phyloP scores from a whole-genome alignment of 2,113 vertebrate genomes.

The Labrus mixtus region DNA sequence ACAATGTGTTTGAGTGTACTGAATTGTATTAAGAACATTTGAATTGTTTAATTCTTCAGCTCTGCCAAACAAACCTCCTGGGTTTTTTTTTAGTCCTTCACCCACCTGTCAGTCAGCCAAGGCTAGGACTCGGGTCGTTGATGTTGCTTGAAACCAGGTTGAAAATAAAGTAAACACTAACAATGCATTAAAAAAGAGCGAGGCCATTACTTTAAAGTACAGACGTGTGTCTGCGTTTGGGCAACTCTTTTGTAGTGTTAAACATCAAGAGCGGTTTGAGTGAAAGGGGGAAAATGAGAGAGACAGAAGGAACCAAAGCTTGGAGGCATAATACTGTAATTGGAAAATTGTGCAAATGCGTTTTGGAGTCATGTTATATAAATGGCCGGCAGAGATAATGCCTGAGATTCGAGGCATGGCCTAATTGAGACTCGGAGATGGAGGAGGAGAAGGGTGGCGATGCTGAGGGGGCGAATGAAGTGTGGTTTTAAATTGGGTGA shows the following conservation, averaged over 20 bases:
- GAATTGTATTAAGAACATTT: not conserved
- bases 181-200: slow-evolving; percentile 9
- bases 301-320: slow-evolving; percentile 71
- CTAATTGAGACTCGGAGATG: slow-evolving; percentile 78
- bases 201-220: slow-evolving; percentile 44
- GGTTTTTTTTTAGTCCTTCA: slow-evolving; percentile 1
- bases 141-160: slow-evolving; percentile 23
- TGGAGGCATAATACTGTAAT: slow-evolving; percentile 80
- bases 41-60: slow-evolving; percentile 8
- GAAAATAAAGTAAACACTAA: slow-evolving; percentile 45
- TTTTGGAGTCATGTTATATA: slow-evolving; percentile 81
- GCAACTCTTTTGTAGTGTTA: slow-evolving; percentile 69
- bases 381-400: slow-evolving; percentile 79
- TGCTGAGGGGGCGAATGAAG: slow-evolving; percentile 64
- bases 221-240: slow-evolving; percentile 38
- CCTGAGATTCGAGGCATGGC: slow-evolving; percentile 72
- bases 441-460: slow-evolving; percentile 64
- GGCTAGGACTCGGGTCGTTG: not conserved
- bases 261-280: slow-evolving; percentile 74
- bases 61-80: not conserved
- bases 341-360: slow-evolving; percentile 81
- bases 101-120: slow-evolving; percentile 32
- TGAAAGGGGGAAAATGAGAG: slow-evolving; percentile 66
- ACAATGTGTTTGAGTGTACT: not conserved
- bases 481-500: slow-evolving; percentile 76